These are phyloP conservation scores for Caenorhabditis parvicauda DNA, from an alignment of 2,888 invertebrate genomes.

Conservation along the genomic window DNA sequence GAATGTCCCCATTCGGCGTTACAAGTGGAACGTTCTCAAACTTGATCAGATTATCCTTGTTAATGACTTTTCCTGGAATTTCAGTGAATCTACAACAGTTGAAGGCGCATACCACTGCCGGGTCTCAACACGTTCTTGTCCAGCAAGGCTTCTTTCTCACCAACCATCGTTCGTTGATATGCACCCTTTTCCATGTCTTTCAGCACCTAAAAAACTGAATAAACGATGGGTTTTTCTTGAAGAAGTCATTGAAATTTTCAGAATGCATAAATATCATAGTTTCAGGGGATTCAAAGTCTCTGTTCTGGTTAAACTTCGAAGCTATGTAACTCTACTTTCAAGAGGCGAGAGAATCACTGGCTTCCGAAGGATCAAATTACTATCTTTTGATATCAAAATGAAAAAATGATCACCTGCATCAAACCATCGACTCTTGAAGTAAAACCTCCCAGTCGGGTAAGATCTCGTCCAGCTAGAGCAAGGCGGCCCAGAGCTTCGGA, in stretches of 20 bases:
- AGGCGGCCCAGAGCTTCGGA: conserved; percentile 94
- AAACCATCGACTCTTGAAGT: conserved; percentile 89
- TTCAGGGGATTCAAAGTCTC: neutral
- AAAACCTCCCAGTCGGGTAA: conserved; percentile 91
- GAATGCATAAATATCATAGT: too few species aligned
- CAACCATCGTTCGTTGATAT: conserved; percentile 36
- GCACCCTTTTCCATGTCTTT: conserved; percentile 68
- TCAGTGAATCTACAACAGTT: neutral
- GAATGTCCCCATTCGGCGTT: conserved; percentile 93
- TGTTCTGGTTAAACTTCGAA: neutral
- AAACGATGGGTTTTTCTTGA: neutral
- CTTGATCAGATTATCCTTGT: conserved; percentile 78
- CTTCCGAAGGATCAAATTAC: too few species aligned
- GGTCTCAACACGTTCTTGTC: conserved; percentile 14
- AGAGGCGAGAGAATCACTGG: too few species aligned
- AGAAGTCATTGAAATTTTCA: too few species aligned
- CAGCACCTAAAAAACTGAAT: conserved; percentile 78
- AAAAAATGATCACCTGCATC: conserved; percentile 71
- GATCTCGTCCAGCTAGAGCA: conserved; percentile 87
- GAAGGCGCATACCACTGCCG: conserved; percentile 9
- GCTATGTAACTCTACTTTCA: too few species aligned
- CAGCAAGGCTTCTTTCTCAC: conserved; percentile 8
- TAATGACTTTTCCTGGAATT: conserved; percentile 42
- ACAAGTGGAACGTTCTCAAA: conserved; percentile 90
- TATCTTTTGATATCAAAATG: too few species aligned